Percentiles rank a stretch among this genome's conserved stretches.
Conservation (phyloP, 2,797 vertebrate species). For the Hemitrygon akajei region DNA sequence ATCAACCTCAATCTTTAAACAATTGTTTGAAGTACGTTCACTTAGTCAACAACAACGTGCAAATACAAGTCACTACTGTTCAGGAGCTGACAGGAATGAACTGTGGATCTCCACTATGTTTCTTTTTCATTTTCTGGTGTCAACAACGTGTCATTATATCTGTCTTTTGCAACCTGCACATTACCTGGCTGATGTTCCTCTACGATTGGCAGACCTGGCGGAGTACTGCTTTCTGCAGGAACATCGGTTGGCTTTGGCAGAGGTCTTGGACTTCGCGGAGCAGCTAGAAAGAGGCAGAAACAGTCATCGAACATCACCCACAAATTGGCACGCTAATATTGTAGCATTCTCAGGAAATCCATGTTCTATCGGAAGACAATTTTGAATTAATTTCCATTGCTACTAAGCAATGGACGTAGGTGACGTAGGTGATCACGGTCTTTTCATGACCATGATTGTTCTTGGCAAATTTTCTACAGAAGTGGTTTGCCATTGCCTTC, state of each 20-base stretch:
- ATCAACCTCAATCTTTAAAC: too few relatives aligned
- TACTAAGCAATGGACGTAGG: too few relatives aligned
- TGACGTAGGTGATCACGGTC: too few relatives aligned
- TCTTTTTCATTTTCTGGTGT: neutral
- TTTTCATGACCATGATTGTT: too few relatives aligned
- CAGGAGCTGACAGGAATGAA: neutral
- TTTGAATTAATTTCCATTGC: neutral
- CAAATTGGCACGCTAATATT: neutral
- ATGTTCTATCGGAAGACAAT: neutral
- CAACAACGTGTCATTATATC: neutral
- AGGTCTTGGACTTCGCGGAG: constrained; percentile 41
- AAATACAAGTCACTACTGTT: too few relatives aligned
- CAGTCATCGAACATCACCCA: neutral
- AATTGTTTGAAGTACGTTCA: too few relatives aligned
- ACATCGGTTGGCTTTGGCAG: constrained; percentile 36
- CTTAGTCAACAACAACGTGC: too few relatives aligned
- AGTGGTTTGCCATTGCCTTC: too few relatives aligned
- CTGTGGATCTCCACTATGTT: neutral
- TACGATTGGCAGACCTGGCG: neutral
- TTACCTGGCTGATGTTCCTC: constrained; percentile 16
- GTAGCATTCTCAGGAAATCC: neutral
- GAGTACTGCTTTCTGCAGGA: neutral
- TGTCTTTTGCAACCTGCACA: neutral
- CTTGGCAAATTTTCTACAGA: too few relatives aligned
- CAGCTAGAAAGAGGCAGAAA: neutral